phyloP scores from a whole-genome alignment of 1,140 invertebrate genomes.

The Drosophila repleta region DNA sequence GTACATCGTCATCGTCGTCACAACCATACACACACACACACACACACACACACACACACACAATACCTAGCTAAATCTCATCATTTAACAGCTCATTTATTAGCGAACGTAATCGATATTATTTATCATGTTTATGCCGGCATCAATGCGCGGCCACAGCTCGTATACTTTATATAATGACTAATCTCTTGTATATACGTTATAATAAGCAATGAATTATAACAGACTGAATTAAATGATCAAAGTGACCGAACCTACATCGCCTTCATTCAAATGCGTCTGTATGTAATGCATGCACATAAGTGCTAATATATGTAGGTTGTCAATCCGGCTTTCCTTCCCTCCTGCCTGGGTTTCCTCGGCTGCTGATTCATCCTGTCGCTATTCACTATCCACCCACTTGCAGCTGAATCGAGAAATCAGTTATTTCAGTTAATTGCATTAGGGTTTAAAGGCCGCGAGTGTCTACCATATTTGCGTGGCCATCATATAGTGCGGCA shows the following conservation, averaged over 20 bases:
- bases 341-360: neutral
- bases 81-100: conserved; percentile 14
- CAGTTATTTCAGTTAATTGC: conserved; percentile 5
- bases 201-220: conserved; percentile 1
- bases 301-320: conserved; percentile 8
- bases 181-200: neutral
- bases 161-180: conserved; percentile 16
- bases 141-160: conserved; percentile 4
- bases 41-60: neutral
- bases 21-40: neutral
- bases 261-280: neutral
- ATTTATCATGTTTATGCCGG: conserved; percentile 10
- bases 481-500: conserved; percentile 6
- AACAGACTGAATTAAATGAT: conserved; percentile 1
- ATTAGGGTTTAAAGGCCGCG: neutral
- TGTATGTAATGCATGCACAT: neutral
- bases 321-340: conserved; percentile 18
- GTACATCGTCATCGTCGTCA: too few species aligned
- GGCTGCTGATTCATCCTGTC: conserved; percentile 19
- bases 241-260: conserved; percentile 12
- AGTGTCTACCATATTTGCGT: conserved; percentile 5
- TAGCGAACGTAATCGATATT: conserved; percentile 13
- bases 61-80: neutral
- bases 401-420: conserved; percentile 12
- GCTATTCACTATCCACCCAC: neutral